Evolutionary conservation across 2,888 invertebrate species (phyloP), one percentile per base, ranked within the genome.

Genomic region (Macaria liturata): DNA sequence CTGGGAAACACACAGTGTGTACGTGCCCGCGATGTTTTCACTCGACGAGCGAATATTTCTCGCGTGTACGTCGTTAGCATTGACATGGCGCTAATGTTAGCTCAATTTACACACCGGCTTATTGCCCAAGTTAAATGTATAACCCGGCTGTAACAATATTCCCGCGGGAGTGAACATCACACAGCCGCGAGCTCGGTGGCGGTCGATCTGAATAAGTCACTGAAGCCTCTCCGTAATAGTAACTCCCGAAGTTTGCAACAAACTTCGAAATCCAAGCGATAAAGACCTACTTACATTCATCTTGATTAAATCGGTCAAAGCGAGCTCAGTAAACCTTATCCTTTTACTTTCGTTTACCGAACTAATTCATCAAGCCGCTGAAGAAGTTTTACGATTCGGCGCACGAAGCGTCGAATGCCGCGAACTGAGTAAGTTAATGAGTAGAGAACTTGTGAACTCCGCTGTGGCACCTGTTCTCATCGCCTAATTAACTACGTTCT

Each of bases 251-350:
- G 49, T 60, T 60, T 50, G 39, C 42, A 32, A 34, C 49, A 37
- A 46, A 60, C 49, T 52, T 56, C 31, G 51, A 45, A 54, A 60
- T 57, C 56, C 53, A 45, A 45, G 50, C 54, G 59, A 60, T 60
- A 53, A 50, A 56, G 47, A 44, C 54, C 47, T 56, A 49, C 55
- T 53, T 40, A 54, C 56, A 51, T 59, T 45, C 51, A 63, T 64
- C 65, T 62, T 65, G 62, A 65, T 65, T 64, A 63, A 57, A 61
- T 55, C 53, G 49, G 56, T 59, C 56, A 58, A 61, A 55, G 51
- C 55, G 30, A 53, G 61, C 51, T 45, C 47, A 59, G 54, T 59
- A 61, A 61, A 62, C 50, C 57, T 56, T 50, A 59, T 58, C 59
- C 60, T 61, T 59, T 54, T 64, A 55, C 57, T 64, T 65, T 62